These are phyloP conservation scores for Chelonoidis abingdonii DNA, from an alignment of 2,113 vertebrate genomes.

Conservation along the genomic window DNA sequence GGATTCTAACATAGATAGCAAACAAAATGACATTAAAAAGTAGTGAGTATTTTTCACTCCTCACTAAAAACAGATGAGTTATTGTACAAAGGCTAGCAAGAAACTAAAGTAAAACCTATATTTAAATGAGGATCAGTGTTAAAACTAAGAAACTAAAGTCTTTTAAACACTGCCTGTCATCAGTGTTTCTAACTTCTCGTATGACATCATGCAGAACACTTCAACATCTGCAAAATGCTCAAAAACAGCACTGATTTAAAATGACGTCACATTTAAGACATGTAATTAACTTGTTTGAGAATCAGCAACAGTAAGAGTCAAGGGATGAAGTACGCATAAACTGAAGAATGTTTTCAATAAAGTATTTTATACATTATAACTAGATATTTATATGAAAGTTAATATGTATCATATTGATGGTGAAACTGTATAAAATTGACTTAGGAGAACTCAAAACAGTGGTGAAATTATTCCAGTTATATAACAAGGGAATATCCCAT, in stretches of 20 bases:
- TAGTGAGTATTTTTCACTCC: not conserved
- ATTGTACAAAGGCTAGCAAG: not conserved
- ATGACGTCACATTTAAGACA: not conserved
- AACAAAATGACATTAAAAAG: not conserved
- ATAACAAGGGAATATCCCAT: slow-evolving; percentile 19
- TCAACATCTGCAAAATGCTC: not conserved
- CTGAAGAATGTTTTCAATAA: not conserved
- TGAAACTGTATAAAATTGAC: slow-evolving; percentile 19
- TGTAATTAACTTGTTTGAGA: not conserved
- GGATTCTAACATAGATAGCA: not conserved
- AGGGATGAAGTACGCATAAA: not conserved
- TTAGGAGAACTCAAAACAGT: slow-evolving; percentile 16
- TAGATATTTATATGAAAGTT: not conserved
- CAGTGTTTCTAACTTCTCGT: not conserved
- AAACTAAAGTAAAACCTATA: not conserved
- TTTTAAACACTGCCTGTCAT: not conserved
- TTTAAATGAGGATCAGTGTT: not conserved
- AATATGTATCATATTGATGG: not conserved
- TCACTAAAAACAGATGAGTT: not conserved
- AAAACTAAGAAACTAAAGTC: not conserved
- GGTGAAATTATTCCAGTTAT: slow-evolving; percentile 59
- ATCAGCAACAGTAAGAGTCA: not conserved
- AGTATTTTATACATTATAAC: not conserved
- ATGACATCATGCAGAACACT: not conserved
- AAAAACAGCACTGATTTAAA: not conserved